phyloP scores from a whole-genome alignment of 2,797 vertebrate genomes.

The Thaleichthys pacificus region DNA sequence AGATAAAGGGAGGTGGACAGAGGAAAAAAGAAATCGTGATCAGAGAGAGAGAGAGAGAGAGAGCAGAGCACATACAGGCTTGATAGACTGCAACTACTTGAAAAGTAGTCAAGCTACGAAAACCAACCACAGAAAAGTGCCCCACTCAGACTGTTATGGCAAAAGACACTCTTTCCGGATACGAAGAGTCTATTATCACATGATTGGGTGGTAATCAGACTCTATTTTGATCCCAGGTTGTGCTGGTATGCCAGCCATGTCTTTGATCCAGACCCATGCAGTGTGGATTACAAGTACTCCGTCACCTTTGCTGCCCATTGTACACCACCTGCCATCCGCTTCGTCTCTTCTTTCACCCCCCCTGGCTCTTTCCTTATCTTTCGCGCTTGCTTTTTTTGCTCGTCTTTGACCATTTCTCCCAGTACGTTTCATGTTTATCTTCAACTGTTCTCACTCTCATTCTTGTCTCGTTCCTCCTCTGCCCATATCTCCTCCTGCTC shows the following conservation, averaged over 20 bases:
- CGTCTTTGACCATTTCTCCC: conserved; percentile 3
- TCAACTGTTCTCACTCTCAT: neutral
- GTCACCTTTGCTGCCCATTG: conserved; percentile 62
- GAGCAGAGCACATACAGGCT: neutral
- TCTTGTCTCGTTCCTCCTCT: too few species aligned
- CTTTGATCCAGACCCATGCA: conserved; percentile 58
- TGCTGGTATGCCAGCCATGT: conserved; percentile 55
- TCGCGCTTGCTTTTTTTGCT: neutral
- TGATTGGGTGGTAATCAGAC: conserved; percentile 66
- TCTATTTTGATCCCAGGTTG: conserved; percentile 57
- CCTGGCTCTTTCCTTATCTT: conserved; percentile 7
- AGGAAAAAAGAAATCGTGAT: neutral
- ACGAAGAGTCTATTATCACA: conserved; percentile 54
- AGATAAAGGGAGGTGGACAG: neutral
- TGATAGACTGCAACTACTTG: neutral
- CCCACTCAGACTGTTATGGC: neutral
- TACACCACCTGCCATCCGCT: conserved; percentile 14
- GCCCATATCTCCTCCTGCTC: too few species aligned
- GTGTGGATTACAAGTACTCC: conserved; percentile 67
- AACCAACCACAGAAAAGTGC: neutral
- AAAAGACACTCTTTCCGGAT: neutral
- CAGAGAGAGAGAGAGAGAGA: too few species aligned
- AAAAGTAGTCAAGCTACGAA: too few species aligned
- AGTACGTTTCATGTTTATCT: neutral
- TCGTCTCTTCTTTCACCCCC: neutral